Conservation (phyloP, 2,113 vertebrate genomes). For the Stictonetta naevosa region DNA sequence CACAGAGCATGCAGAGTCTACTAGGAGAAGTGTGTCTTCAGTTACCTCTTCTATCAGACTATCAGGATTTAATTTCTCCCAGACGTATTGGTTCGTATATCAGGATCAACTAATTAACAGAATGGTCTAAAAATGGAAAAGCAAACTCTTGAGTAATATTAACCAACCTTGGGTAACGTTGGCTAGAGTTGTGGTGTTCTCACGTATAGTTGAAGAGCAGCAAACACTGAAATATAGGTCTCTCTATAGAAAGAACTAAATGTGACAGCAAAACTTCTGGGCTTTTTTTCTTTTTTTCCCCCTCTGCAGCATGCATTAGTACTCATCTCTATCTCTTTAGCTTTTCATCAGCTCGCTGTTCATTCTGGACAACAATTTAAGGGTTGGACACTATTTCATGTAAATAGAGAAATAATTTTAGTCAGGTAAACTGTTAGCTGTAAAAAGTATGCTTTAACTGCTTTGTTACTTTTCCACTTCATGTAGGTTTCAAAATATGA, state of each 20-base stretch:
- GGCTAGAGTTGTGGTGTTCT: neutral
- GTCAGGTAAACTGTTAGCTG: neutral
- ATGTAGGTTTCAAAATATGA: neutral
- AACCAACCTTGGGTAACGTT: neutral
- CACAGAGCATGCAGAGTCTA: neutral
- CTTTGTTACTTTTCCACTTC: neutral
- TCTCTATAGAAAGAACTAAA: neutral
- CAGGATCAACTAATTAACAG: neutral
- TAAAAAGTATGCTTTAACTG: neutral
- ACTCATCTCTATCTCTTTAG: neutral
- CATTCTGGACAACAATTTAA: neutral
- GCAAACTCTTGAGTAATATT: neutral
- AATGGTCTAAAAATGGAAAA: neutral
- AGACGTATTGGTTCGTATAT: neutral
- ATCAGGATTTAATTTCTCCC: constrained; percentile 45
- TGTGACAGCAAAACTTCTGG: neutral
- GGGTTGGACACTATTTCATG: neutral
- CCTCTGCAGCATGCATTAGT: neutral
- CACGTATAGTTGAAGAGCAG: neutral
- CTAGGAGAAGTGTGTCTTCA: constrained; percentile 29
- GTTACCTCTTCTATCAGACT: constrained; percentile 46
- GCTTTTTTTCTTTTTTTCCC: neutral
- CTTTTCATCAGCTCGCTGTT: neutral
- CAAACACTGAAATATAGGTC: neutral
- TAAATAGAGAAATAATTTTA: neutral